Evolutionary conservation across 2,888 invertebrate genomes (phyloP).

Genomic region (Lasiommata megera): DNA sequence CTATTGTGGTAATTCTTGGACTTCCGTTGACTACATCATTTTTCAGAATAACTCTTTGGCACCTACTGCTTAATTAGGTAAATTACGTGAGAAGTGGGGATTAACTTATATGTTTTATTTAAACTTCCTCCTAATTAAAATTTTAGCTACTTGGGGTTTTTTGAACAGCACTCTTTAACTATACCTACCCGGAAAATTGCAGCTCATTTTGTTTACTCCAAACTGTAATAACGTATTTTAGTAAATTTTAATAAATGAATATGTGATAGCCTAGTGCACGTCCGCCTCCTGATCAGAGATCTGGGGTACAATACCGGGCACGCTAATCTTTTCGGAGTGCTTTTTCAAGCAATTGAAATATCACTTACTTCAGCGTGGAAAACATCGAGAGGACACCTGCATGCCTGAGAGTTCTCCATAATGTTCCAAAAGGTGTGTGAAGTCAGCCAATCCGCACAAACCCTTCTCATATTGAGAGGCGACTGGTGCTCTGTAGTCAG

Average conservation of each 20-base stretch:
- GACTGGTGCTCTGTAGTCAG: too few relatives aligned
- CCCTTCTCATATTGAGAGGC: too few relatives aligned
- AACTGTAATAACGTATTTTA: background rate
- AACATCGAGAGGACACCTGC: too few relatives aligned
- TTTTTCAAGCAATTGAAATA: too few relatives aligned
- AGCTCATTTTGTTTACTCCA: background rate
- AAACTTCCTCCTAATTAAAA: conserved; percentile 1
- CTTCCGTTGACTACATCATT: background rate
- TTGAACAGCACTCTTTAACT: background rate
- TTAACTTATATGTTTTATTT: background rate
- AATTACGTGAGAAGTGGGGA: background rate
- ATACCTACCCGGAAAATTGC: conserved; percentile 1
- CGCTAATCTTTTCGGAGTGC: too few relatives aligned
- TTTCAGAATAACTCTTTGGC: background rate
- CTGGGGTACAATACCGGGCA: too few relatives aligned
- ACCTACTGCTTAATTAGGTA: background rate
- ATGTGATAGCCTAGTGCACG: too few relatives aligned
- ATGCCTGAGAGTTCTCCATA: too few relatives aligned
- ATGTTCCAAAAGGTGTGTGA: too few relatives aligned
- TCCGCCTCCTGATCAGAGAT: too few relatives aligned
- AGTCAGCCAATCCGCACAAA: too few relatives aligned
- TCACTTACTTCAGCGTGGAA: too few relatives aligned
- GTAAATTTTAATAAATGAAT: background rate
- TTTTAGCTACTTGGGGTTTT: background rate
- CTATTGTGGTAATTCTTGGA: background rate